Conservation (phyloP, 2,113 vertebrate genomes). For the Uria aalge region DNA sequence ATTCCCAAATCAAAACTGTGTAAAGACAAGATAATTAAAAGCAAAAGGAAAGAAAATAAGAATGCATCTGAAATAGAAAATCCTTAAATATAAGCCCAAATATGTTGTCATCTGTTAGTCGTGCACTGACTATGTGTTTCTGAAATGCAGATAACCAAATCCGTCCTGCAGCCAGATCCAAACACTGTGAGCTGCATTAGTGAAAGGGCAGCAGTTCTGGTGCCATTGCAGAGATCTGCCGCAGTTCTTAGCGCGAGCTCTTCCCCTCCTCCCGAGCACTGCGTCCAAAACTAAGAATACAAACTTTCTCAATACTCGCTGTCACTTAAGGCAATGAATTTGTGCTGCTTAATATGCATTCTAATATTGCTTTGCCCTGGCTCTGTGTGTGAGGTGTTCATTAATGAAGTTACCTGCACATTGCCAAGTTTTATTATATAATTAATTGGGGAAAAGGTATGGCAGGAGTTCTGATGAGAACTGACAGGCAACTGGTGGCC, state of each 20-base stretch:
- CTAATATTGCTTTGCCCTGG: not conserved
- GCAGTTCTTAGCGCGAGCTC: not conserved
- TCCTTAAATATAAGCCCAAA: not conserved
- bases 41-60: not conserved
- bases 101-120: not conserved
- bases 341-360: not conserved
- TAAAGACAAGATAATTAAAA: not conserved
- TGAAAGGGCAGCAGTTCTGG: not conserved
- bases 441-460: not conserved
- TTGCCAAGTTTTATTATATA: not conserved
- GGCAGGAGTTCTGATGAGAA: not conserved
- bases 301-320: not conserved
- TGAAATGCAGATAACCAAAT: not conserved
- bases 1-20: not conserved
- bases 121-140: not conserved
- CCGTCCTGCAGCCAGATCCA: fast-evolving
- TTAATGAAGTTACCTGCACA: not conserved
- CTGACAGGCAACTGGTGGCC: not conserved
- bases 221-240: not conserved
- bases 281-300: not conserved
- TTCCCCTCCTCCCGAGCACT: not conserved
- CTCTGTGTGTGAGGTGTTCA: too few relatives aligned
- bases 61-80: not conserved
- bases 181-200: not conserved
- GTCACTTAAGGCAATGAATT: not conserved